Evolutionary conservation across 2,113 vertebrate genomes (phyloP).

Genomic region (Etheostoma cragini): DNA sequence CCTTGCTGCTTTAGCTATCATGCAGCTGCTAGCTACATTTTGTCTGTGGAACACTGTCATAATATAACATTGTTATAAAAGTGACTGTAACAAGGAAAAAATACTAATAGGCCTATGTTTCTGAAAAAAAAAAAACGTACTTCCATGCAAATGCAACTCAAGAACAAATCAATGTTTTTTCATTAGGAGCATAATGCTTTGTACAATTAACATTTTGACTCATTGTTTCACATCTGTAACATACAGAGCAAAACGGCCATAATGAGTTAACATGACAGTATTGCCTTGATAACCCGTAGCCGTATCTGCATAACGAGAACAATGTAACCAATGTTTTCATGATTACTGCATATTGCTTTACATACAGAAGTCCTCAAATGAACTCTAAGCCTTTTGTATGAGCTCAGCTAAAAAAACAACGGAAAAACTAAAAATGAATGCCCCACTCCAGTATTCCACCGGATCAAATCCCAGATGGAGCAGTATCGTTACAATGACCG

Average conservation of each 20-base stretch:
- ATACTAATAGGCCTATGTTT: neutral
- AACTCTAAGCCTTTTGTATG: conserved; percentile 34
- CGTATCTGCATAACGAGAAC: conserved; percentile 53
- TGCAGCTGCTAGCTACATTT: neutral
- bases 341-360: conserved; percentile 61
- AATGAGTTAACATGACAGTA: conserved; percentile 52
- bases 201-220: conserved; percentile 31
- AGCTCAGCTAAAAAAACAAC: conserved; percentile 50
- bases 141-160: neutral
- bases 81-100: neutral
- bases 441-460: conserved; percentile 18
- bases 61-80: neutral
- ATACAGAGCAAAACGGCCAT: conserved; percentile 28
- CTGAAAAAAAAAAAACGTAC: neutral
- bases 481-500: conserved; percentile 58
- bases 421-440: conserved; percentile 27
- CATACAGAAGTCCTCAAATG: conserved; percentile 43
- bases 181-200: conserved; percentile 26
- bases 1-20: neutral
- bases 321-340: conserved; percentile 59
- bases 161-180: conserved; percentile 19
- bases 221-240: conserved; percentile 51
- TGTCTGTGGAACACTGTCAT: neutral
- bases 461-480: conserved; percentile 68
- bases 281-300: conserved; percentile 58